phyloP scores from a whole-genome alignment of 2,113 vertebrate genomes.

The Gnathonemus longibarbis region DNA sequence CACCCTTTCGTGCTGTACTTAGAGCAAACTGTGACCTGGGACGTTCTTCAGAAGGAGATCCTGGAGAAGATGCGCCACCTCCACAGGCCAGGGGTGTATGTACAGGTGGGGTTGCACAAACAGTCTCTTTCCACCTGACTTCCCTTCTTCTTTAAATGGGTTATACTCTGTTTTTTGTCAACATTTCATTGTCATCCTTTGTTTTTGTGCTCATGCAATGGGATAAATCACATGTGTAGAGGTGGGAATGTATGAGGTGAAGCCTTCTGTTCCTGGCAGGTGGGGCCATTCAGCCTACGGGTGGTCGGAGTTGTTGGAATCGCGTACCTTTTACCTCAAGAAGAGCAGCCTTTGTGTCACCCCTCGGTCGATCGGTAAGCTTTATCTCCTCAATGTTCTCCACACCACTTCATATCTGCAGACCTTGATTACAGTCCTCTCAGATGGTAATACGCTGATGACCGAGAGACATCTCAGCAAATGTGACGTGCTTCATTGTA shows the following conservation, averaged over 20 bases:
- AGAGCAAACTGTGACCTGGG: constrained; percentile 90
- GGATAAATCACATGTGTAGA: not conserved
- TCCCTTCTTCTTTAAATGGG: not conserved
- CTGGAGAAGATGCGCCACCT: constrained; percentile 97
- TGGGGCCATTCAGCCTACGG: constrained; percentile 90
- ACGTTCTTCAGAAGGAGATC: constrained; percentile 90
- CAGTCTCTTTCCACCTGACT: not conserved
- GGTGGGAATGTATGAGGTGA: not conserved
- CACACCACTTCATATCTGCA: not conserved
- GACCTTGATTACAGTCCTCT: not conserved
- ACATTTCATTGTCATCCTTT: not conserved
- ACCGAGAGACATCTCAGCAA: not conserved
- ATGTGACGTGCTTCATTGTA: not conserved
- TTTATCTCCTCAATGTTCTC: not conserved
- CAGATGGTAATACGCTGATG: not conserved
- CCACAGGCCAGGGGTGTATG: constrained; percentile 80
- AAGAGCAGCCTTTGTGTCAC: constrained; percentile 89
- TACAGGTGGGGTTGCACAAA: constrained; percentile 69
- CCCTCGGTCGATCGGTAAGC: constrained; percentile 87
- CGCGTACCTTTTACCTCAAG: constrained; percentile 92
- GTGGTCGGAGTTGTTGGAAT: constrained; percentile 96
- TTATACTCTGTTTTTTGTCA: not conserved
- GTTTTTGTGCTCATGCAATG: not conserved
- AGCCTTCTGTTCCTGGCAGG: constrained; percentile 48
- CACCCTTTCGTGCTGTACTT: constrained; percentile 91